Percentiles rank a stretch among this genome's conserved stretches.
Evolutionary conservation across 2,113 vertebrate genomes (phyloP).

Genomic region (Lonchura striata): DNA sequence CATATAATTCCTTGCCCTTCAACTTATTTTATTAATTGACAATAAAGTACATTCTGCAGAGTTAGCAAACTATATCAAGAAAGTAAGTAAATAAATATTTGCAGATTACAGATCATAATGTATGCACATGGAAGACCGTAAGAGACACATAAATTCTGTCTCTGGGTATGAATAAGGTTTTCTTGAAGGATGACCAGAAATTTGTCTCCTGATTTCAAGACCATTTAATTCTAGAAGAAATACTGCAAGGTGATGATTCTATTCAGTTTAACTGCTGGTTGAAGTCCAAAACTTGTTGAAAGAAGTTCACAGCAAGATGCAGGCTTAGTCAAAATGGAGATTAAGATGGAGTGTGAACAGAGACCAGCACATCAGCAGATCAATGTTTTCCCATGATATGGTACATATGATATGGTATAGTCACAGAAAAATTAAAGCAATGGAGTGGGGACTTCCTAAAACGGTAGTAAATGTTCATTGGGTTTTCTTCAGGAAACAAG

Average conservation of each 20-base stretch:
- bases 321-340: background rate
- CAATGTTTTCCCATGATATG: background rate
- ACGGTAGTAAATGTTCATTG: background rate
- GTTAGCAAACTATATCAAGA: background rate
- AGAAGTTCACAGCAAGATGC: background rate
- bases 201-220: background rate
- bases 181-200: background rate
- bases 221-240: background rate
- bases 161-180: background rate
- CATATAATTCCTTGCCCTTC: background rate
- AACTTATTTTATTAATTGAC: background rate
- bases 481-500: background rate
- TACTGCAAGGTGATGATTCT: background rate
- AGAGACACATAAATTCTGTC: background rate
- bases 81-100: background rate
- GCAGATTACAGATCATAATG: background rate
- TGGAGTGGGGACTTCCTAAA: background rate
- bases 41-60: background rate
- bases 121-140: background rate
- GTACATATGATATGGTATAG: background rate
- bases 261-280: background rate
- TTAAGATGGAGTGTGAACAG: background rate
- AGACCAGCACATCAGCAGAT: background rate
- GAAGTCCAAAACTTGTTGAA: background rate
- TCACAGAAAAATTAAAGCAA: background rate